A percentile compares a stretch with the other conserved stretches of the same genome.
Evolutionary conservation across 2,797 vertebrate species (phyloP).

Genomic region (Girardinus metallicus): DNA sequence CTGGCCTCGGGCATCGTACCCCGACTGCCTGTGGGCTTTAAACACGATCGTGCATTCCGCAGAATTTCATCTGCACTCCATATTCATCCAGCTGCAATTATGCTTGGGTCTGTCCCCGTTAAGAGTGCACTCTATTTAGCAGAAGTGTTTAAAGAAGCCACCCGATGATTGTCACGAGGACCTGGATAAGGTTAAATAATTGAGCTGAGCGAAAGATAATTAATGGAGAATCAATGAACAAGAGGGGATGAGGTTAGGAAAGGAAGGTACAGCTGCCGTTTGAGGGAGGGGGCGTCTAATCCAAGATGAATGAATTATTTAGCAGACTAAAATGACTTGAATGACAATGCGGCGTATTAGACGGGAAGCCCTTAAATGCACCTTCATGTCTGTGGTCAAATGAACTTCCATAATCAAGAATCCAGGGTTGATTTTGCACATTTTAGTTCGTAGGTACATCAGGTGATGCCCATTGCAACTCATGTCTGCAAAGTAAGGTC

Average conservation of each 20-base stretch:
- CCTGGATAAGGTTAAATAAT: constrained; percentile 77
- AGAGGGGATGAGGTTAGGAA: constrained; percentile 58
- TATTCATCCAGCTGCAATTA: constrained; percentile 36
- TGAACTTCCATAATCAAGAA: constrained; percentile 19
- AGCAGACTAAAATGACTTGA: constrained; percentile 77
- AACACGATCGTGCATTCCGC: constrained; percentile 60
- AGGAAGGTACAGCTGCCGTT: constrained; percentile 61
- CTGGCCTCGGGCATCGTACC: constrained; percentile 56
- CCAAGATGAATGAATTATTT: constrained; percentile 83
- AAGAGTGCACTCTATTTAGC: constrained; percentile 52
- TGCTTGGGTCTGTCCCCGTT: constrained; percentile 42
- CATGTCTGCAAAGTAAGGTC: constrained; percentile 12
- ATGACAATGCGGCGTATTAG: constrained; percentile 75
- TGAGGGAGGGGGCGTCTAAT: constrained; percentile 73
- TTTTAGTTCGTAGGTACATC: constrained; percentile 6
- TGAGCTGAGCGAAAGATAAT: constrained; percentile 83
- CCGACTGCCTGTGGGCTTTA: constrained; percentile 58
- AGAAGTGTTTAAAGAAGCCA: constrained; percentile 66
- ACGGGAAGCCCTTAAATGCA: constrained; percentile 40
- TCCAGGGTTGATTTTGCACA: neutral
- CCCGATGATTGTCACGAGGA: constrained; percentile 68
- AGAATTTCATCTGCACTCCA: constrained; percentile 48
- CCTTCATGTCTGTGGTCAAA: constrained; percentile 32
- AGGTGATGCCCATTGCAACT: constrained; percentile 15
- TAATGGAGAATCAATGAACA: constrained; percentile 85